Conservation (phyloP, 2,113 vertebrate species). For the Copsychus sechellarum region DNA sequence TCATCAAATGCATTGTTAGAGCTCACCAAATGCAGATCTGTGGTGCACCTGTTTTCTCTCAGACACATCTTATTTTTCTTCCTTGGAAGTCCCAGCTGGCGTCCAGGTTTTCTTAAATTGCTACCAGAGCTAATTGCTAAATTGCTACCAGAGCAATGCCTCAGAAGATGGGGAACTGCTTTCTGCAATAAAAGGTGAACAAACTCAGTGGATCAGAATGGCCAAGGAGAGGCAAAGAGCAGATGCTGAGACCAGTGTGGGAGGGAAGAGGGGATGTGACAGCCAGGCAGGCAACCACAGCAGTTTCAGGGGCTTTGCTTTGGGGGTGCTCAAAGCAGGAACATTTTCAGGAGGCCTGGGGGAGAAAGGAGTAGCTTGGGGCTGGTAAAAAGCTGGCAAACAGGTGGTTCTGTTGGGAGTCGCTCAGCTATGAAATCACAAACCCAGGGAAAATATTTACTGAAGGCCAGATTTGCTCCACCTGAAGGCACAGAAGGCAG, state of each 20-base stretch:
- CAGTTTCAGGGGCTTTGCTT: background rate
- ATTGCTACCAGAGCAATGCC: conserved; percentile 52
- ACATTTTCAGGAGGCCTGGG: background rate
- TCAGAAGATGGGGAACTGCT: background rate
- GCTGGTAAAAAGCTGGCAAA: background rate
- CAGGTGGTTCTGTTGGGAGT: background rate
- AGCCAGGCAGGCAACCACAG: background rate
- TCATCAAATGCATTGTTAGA: conserved; percentile 50
- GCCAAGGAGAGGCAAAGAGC: background rate
- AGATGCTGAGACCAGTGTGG: background rate
- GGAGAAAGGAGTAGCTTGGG: background rate
- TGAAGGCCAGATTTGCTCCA: conserved; percentile 15
- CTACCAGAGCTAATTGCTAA: conserved; percentile 66
- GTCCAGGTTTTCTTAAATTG: conserved; percentile 56
- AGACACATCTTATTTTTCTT: conserved; percentile 71
- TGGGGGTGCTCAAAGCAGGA: background rate
- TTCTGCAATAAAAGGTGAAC: background rate
- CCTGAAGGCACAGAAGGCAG: conserved; percentile 22
- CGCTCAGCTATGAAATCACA: background rate
- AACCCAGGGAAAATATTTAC: background rate
- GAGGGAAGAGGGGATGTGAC: background rate
- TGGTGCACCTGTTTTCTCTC: conserved; percentile 68
- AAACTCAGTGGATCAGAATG: background rate
- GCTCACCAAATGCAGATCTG: conserved; percentile 29
- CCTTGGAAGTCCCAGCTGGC: conserved; percentile 55